These are phyloP conservation scores for Antigone vipio DNA, from an alignment of 2,113 vertebrate genomes.

Conservation along the genomic window DNA sequence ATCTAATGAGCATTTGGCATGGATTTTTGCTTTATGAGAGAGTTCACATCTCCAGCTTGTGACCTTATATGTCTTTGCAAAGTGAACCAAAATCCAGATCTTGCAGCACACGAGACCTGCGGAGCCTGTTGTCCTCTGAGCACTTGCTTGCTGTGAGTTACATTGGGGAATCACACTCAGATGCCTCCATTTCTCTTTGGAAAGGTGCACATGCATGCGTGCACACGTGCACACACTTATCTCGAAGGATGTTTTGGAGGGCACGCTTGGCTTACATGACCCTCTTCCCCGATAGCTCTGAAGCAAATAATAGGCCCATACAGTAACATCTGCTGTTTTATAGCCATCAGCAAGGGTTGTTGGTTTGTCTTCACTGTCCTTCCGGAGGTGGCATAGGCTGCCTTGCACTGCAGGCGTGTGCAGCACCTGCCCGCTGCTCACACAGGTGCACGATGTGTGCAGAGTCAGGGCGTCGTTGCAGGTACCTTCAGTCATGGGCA, in stretches of 20 bases:
- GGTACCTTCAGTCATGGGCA: background rate
- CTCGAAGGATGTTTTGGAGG: background rate
- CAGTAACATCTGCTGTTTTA: background rate
- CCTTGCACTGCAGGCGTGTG: background rate
- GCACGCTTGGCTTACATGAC: background rate
- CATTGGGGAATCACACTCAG: background rate
- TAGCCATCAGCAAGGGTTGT: background rate
- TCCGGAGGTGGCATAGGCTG: background rate
- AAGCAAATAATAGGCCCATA: background rate
- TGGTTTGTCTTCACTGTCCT: background rate
- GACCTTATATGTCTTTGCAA: background rate
- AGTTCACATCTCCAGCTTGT: background rate
- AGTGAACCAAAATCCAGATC: background rate
- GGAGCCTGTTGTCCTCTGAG: background rate
- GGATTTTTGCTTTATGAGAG: background rate
- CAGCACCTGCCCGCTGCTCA: background rate
- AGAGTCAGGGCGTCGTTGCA: accelerated
- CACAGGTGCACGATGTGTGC: background rate
- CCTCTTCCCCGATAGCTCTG: background rate
- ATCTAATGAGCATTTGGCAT: background rate
- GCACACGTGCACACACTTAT: background rate
- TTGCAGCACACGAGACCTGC: background rate
- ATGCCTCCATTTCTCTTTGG: background rate
- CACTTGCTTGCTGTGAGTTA: background rate
- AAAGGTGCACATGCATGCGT: background rate